Percentiles rank a stretch among this genome's conserved stretches.
Evolutionary conservation across 2,113 vertebrate genomes (phyloP).

Genomic region (Gymnarchus niloticus): DNA sequence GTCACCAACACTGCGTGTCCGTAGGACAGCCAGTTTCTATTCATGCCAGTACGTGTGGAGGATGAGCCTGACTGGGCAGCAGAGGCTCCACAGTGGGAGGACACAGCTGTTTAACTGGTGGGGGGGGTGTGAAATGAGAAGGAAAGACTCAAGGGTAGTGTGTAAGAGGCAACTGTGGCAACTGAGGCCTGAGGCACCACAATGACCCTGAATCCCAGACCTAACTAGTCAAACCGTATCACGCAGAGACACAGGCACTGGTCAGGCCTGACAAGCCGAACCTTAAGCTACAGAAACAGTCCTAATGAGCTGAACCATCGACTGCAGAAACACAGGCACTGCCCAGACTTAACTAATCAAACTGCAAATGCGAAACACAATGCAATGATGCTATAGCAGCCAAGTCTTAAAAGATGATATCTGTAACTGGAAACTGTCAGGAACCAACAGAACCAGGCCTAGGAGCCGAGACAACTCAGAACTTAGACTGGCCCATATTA

Average conservation of each 20-base stretch:
- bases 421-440: neutral
- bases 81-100: constrained; percentile 31
- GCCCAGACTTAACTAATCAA: neutral
- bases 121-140: neutral
- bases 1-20: neutral
- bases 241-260: neutral
- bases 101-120: constrained; percentile 40
- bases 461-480: neutral
- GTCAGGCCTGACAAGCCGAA: neutral
- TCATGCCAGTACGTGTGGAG: no score
- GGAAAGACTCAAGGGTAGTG: neutral
- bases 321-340: neutral
- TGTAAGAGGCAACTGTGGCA: neutral
- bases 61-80: neutral
- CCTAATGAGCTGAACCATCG: neutral
- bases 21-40: neutral
- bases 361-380: neutral
- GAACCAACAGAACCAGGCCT: neutral
- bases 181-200: neutral
- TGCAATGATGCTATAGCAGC: neutral
- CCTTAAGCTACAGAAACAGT: neutral
- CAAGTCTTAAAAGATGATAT: neutral
- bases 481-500: neutral
- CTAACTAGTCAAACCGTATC: neutral
- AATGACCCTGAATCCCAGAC: neutral